Base-by-base conservation (phyloP, 2,113 vertebrate genomes). In the Oreochromis aureus region DNA sequence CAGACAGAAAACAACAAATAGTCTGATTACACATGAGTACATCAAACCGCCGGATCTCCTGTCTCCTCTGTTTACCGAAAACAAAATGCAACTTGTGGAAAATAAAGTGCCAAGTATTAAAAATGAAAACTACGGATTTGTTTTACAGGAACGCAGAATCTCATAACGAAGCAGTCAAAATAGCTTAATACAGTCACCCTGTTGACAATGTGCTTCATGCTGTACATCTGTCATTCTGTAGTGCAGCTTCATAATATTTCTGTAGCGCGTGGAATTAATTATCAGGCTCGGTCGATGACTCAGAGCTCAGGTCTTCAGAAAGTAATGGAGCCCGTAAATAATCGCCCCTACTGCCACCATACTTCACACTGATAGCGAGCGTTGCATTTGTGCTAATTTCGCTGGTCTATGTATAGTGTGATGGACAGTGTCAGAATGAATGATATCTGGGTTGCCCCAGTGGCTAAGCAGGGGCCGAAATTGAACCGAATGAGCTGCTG, bases 361-460 rank as follows among this genome's bases (percentile, higher is more conserved):
- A 94, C 91, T 91, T 95, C 93, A 94, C 85, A 66, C 78, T 81
- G 92, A 94, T 91, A 90, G 89, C 36, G 27, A 85, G 89, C n/a
- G 30, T 90, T 86, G 89, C 90, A 32, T 93, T 95, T 90, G 93
- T 93, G 93, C 94, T 95, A 94, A 95, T 95, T 95, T 90, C 34
- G 19, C 91, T 36, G 88, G 88, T 91, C 93, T 95, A 92, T 90
- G 92, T 94, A 93, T 93, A 93, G 93, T 80, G 91, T 91, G 92
- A 94, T 7, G 89, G 94, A 94, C 92, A 89, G 89, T 66, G 90
- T 82, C 83, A 88, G 89, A 93, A 93, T 91, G 87, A 89, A 93
- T 90, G 93, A 84, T 88, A 91, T 93, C 86, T 93, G 92, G 93
- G 90, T 90, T 94, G 90, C 92, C 86, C 87, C 85, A 79, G 89